phyloP scores from a whole-genome alignment of 1,140 invertebrate genomes.

The Brachionus plicatilis region DNA sequence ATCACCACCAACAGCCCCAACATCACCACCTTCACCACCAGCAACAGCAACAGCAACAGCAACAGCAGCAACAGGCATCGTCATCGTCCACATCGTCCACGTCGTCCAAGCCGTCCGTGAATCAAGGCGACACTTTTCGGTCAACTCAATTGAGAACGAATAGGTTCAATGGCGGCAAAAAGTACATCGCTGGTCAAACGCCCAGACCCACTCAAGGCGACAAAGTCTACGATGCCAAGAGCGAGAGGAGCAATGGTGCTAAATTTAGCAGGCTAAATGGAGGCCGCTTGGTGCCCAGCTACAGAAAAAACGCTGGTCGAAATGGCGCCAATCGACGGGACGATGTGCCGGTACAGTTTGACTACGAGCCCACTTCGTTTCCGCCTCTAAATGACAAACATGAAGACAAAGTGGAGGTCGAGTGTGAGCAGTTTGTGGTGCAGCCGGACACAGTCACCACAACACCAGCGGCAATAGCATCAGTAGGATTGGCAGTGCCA shows the following conservation, averaged over 20 bases:
- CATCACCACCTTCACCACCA: too few species aligned
- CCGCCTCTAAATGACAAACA: background rate
- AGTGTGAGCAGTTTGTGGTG: background rate
- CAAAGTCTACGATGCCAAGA: background rate
- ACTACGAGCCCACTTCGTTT: conserved; percentile 17
- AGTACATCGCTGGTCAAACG: background rate
- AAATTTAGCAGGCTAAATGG: background rate
- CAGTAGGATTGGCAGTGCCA: too few species aligned
- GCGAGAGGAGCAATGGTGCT: background rate
- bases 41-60: too few species aligned
- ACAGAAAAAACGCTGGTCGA: background rate
- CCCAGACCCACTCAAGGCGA: background rate
- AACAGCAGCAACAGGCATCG: background rate
- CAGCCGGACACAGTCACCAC: background rate
- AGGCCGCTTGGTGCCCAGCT: background rate
- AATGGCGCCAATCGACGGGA: background rate
- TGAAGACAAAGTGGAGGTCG: background rate
- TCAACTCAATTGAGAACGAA: background rate
- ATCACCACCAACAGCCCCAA: too few species aligned
- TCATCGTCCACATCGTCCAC: background rate
- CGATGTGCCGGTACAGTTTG: background rate
- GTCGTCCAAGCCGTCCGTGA: background rate
- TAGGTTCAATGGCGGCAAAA: background rate
- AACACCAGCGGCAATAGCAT: too few species aligned
- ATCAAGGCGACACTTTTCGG: background rate